Conservation (phyloP, 35 echinoderm and acorn worm genomes). For the Holothuria glaberrima region DNA sequence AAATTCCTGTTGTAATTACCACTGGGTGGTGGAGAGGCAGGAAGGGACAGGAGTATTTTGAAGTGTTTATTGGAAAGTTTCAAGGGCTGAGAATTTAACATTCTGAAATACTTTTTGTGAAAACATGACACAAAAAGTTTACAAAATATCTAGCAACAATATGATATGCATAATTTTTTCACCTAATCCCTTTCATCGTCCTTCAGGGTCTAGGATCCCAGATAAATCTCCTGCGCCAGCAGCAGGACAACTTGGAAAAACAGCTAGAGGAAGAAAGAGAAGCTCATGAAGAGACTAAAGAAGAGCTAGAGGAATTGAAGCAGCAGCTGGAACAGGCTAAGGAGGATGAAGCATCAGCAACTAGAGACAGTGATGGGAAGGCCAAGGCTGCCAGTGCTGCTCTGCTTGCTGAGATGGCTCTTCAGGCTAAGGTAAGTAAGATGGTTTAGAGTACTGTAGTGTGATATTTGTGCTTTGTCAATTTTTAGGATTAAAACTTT, state of each 20-base stretch:
- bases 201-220: conserved; percentile 82
- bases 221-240: conserved; percentile 66
- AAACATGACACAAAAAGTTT: no score
- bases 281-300: conserved; percentile 81
- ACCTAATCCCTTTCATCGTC: background rate
- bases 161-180: no score
- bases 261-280: conserved; percentile 73
- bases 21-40: no score
- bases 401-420: conserved; percentile 69
- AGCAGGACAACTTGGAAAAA: conserved; percentile 74
- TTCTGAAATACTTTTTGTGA: no score
- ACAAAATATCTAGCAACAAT: no score
- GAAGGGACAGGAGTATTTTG: no score
- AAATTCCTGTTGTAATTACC: no score
- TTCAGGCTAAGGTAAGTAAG: conserved; percentile 76
- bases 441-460: background rate
- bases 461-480: no score
- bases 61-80: no score
- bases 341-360: conserved; percentile 60
- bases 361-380: conserved; percentile 76
- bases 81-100: no score
- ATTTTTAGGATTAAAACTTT: no score
- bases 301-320: conserved; percentile 76
- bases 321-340: conserved; percentile 62
- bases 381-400: conserved; percentile 73